Base-by-base conservation (phyloP, 2,888 invertebrate genomes). In the Clunio marinus region DNA sequence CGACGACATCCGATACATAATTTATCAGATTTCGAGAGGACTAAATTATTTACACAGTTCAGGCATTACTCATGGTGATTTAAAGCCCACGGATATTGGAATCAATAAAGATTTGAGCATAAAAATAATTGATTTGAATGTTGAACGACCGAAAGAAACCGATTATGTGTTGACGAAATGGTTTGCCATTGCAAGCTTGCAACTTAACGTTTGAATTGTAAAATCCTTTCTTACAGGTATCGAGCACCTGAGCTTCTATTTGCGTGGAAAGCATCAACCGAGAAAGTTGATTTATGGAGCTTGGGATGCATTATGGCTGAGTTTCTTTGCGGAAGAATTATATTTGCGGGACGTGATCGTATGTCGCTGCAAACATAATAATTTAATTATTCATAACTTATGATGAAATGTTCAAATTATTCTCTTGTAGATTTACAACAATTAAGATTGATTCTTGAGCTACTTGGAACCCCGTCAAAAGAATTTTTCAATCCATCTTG, bases 291-390 rank as follows among this genome's bases (percentile, higher is more conserved):
- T 68, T 41, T 58, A 27, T 68, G 68, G 68, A 58, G 58, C 24
- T 25, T 68, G n/a, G 68, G 68, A 4, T 68, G 68, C 41, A 68
- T 68, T 8, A 41, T 68, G 41, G 68, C 58, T 8, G 68, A 68
- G n/a, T 68, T 68, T 58, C 37, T 68, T 2, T 68, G 41, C 8
- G 68, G 68, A 24, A 8, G 68, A 1, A 68, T 68, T 25, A 58
- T 68, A 3, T 68, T 68, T 68, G 68, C 68, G 15, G 68, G 68
- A 10, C 37, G 68, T 20, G 68, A 68, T 17, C 68, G 55, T 66
- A 65, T 46, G 63, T 15, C 46, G 35, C 35, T 32, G 35, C 35
- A 32, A 32, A 13, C 45, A 15, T n/a, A 25, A 25, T 27, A n/a
- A 1, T 46, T 15, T 28, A 15, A n/a, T 10, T 25, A 63, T 46